Evolutionary conservation across 2,888 invertebrate species (phyloP).

Genomic region (Lithophane ornitopus): DNA sequence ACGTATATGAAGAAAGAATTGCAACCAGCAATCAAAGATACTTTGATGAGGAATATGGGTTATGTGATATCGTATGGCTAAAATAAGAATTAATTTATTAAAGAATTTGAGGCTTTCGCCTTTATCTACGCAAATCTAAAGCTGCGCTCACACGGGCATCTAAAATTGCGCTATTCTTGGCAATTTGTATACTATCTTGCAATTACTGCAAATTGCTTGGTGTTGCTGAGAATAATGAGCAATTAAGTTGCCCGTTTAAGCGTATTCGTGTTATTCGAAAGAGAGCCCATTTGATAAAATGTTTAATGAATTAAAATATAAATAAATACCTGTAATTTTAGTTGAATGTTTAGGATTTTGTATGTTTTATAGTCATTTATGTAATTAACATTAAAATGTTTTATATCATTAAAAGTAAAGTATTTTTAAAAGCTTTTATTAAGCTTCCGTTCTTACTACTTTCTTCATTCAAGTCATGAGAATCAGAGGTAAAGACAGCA

Average conservation of each 20-base stretch:
- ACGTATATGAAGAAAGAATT: constrained; percentile 96
- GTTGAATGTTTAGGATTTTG: constrained; percentile 34
- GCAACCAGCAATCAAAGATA: constrained; percentile 96
- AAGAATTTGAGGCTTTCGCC: not conserved
- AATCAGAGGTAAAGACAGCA: not conserved
- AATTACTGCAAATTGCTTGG: not conserved
- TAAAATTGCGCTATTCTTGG: not conserved
- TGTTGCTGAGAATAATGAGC: too few species aligned
- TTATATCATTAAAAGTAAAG: constrained; percentile 36
- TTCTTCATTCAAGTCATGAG: too few species aligned
- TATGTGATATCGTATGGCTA: constrained; percentile 96
- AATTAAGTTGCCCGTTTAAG: not conserved
- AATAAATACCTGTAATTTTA: constrained; percentile 5
- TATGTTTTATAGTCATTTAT: constrained; percentile 59
- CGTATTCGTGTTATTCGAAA: not conserved
- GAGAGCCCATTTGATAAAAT: constrained; percentile 14
- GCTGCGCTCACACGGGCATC: not conserved
- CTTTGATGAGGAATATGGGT: constrained; percentile 96
- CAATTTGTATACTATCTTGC: not conserved
- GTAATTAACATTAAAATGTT: constrained; percentile 43
- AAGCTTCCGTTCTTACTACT: not conserved
- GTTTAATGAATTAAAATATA: constrained; percentile 12
- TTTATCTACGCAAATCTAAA: not conserved
- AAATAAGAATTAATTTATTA: constrained; percentile 11
- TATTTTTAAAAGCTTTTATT: constrained; percentile 25